Conservation (phyloP, 2,797 vertebrate genomes). For the Scleropages formosus region DNA sequence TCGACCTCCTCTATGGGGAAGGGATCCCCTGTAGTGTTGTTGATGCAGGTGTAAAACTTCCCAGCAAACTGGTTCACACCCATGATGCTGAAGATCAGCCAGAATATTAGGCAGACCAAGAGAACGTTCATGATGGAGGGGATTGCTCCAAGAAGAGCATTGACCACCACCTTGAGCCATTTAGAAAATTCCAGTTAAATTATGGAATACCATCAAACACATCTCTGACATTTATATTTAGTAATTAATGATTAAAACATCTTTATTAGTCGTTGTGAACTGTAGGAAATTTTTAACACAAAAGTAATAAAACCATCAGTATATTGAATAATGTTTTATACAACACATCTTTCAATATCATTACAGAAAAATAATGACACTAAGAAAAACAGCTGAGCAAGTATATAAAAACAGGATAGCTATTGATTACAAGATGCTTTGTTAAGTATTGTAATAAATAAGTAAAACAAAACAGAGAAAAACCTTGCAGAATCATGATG, state of each 20-base stretch:
- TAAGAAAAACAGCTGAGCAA: slow-evolving; percentile 26
- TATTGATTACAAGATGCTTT: slow-evolving; percentile 33
- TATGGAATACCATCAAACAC: no score
- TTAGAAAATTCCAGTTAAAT: slow-evolving; percentile 33
- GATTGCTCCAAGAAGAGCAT: slow-evolving; percentile 94
- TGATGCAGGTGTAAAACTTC: slow-evolving; percentile 92
- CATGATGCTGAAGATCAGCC: slow-evolving; percentile 99
- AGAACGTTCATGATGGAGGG: slow-evolving; percentile 99
- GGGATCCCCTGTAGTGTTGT: slow-evolving; percentile 73
- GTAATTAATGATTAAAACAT: background rate
- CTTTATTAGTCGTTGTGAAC: background rate
- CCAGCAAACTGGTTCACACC: slow-evolving; percentile 97
- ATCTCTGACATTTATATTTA: background rate
- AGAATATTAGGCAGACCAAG: slow-evolving; percentile 98
- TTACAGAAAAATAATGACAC: background rate
- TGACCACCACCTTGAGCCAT: slow-evolving; percentile 86
- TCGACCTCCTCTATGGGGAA: slow-evolving; percentile 74
- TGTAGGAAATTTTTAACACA: background rate
- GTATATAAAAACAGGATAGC: slow-evolving; percentile 52
- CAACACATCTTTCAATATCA: background rate
- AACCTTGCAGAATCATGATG: slow-evolving; percentile 86
- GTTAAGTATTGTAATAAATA: slow-evolving; percentile 49
- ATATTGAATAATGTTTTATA: background rate
- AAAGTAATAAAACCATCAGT: background rate
- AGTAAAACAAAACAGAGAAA: slow-evolving; percentile 76